Base-by-base conservation (phyloP, 2,113 vertebrate genomes). In the Rhizomys pruinosus region DNA sequence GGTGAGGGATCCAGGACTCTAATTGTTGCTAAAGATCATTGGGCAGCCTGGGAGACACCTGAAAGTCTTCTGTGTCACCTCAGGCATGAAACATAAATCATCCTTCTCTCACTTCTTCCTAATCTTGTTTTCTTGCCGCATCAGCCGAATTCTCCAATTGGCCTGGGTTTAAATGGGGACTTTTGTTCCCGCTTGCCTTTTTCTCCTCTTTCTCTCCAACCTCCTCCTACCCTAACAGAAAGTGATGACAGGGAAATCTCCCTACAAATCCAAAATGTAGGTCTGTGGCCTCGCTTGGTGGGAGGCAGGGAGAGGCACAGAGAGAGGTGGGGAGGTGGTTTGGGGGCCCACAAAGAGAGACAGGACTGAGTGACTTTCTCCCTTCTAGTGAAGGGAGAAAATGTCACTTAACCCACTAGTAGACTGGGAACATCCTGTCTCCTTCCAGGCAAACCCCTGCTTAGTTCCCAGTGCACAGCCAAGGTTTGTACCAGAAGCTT, bases 81-180 rank as follows among this genome's bases (percentile, higher is more conserved):
- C 87, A 91, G 97, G 98, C 98, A 95, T 69, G 84, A 97, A 97
- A 96, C 97, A 98, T 97, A 98, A 98, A 98, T 98, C 98, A 98
- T 22, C 87, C 86, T 64, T 63, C 34, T 66, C 76, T 89, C 90
- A 87, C 95, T 98, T 98, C 97, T 92, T 98, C 97, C 96, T 96
- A 95, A 93, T 97, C 95, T 73, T 93, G 93, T 90, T 89, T 95
- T 79, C 96, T 96, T 97, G 98, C 97, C 96, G 97, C 84, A 66
- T 98, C 98, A 97, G 95, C 98, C 97, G 68, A 97, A 98, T 97
- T 97, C 97, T 96, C 78, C 76, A 97, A 97, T 93, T 59, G 97
- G 95, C 92, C 0, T 11, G 6, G 95, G 95, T 97, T 96, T 94
- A 94, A 96, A 96, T 89, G 0, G 66, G 74, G 88, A 94, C 97